Evolutionary conservation across 2,888 invertebrate species (phyloP).

Genomic region (Silvanus unidentatus): DNA sequence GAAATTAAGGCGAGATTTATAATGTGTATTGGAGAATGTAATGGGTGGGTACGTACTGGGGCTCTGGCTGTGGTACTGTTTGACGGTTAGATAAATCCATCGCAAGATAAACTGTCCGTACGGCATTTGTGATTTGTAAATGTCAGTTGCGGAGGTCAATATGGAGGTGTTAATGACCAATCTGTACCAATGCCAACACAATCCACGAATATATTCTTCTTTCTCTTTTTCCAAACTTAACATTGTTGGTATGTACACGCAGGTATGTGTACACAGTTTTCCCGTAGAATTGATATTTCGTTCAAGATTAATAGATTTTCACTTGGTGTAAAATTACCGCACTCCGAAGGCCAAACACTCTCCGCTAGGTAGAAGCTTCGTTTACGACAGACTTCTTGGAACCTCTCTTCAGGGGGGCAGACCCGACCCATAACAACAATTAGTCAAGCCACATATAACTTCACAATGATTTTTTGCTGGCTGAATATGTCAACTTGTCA

Average conservation of each 20-base stretch:
- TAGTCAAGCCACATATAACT: conserved; percentile 41
- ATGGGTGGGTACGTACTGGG: too few relatives aligned
- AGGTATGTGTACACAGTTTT: too few relatives aligned
- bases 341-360: too few relatives aligned
- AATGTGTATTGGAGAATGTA: too few relatives aligned
- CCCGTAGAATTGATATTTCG: too few relatives aligned
- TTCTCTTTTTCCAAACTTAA: too few relatives aligned
- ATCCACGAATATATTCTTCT: too few relatives aligned
- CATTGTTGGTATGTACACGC: too few relatives aligned
- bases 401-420: conserved; percentile 37
- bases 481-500: conserved; percentile 39
- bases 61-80: conserved; percentile 14
- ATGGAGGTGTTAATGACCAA: conserved; percentile 35
- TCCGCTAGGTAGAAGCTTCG: conserved; percentile 1
- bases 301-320: too few relatives aligned
- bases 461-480: conserved; percentile 31
- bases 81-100: conserved; percentile 35
- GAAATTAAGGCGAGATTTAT: too few relatives aligned
- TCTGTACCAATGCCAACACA: background rate
- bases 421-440: conserved; percentile 35
- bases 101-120: conserved; percentile 28
- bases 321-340: too few relatives aligned
- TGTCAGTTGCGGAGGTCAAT: conserved; percentile 32
- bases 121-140: conserved; percentile 31
- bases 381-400: conserved; percentile 44